A percentile compares a stretch with the other conserved stretches of the same genome.
phyloP scores from a whole-genome alignment of 2,888 invertebrate genomes.

The Tetragnatha montana region DNA sequence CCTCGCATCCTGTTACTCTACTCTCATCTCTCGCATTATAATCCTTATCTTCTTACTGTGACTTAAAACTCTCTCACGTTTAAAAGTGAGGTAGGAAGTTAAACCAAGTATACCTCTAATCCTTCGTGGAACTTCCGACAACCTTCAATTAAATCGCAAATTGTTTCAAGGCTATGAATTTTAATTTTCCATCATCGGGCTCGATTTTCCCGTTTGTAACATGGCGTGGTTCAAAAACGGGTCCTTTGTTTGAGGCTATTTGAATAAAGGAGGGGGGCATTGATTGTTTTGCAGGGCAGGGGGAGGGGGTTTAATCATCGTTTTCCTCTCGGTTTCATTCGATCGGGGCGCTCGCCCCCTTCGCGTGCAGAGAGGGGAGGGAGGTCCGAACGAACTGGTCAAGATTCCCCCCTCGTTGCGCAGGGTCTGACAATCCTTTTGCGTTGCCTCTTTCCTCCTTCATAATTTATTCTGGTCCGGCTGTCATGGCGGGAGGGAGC shows the following conservation, averaged over 20 bases:
- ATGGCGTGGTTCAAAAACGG: neutral
- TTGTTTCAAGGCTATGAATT: too few species aligned
- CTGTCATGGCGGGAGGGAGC: conserved; percentile 51
- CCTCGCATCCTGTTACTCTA: too few species aligned
- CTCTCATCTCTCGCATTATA: too few species aligned
- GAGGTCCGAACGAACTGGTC: conserved; percentile 50
- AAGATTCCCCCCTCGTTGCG: conserved; percentile 56
- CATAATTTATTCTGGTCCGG: conserved; percentile 69
- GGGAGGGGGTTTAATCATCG: conserved; percentile 14
- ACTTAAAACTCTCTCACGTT: too few species aligned
- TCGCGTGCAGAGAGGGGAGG: neutral
- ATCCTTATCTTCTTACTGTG: too few species aligned
- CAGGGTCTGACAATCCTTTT: conserved; percentile 48
- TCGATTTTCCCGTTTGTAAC: too few species aligned
- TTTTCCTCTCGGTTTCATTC: neutral
- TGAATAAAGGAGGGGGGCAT: neutral
- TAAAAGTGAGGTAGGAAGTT: too few species aligned
- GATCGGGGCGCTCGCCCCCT: neutral
- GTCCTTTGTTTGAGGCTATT: neutral
- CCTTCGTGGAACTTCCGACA: too few species aligned
- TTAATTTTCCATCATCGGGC: too few species aligned
- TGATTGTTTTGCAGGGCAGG: conserved; percentile 4
- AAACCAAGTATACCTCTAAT: too few species aligned
- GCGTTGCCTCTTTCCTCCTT: conserved; percentile 54
- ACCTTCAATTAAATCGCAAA: too few species aligned